Conservation (phyloP, 2,888 invertebrate genomes). For the Sipha maydis region DNA sequence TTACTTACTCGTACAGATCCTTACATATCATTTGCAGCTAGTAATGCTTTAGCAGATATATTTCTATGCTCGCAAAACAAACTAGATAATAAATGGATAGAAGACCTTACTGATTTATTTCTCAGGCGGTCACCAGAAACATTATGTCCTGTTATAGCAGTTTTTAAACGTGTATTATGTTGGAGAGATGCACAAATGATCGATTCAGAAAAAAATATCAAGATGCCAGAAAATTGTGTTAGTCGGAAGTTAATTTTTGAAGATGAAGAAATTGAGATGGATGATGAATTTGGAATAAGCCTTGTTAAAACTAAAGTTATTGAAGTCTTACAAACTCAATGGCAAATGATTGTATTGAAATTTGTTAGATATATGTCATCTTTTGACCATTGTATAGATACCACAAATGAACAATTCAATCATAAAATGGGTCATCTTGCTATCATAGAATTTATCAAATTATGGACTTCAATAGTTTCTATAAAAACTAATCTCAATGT, state of each 20-base stretch:
- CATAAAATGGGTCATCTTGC: conserved; percentile 67
- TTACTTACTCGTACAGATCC: conserved; percentile 81
- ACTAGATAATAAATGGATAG: conserved; percentile 82
- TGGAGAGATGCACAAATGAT: conserved; percentile 77
- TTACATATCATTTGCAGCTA: conserved; percentile 83
- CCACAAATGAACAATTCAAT: conserved; percentile 28
- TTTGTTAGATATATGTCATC: conserved; percentile 70
- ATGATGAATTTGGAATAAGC: conserved; percentile 45
- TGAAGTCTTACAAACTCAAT: conserved; percentile 84
- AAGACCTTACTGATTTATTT: conserved; percentile 71
- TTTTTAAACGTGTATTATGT: conserved; percentile 87
- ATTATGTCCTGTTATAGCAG: conserved; percentile 84
- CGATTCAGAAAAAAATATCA: conserved; percentile 50
- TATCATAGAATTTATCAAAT: conserved; percentile 80
- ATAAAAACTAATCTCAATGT: conserved; percentile 90
- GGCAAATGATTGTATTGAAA: conserved; percentile 82
- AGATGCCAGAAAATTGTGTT: conserved; percentile 52
- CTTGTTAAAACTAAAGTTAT: conserved; percentile 84
- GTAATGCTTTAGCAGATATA: conserved; percentile 83
- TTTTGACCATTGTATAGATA: conserved; percentile 41
- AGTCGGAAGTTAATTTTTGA: conserved; percentile 49
- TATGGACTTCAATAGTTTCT: conserved; percentile 91
- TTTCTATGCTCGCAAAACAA: conserved; percentile 85
- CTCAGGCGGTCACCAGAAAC: conserved; percentile 72
- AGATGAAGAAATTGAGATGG: conserved; percentile 57